These are phyloP conservation scores for Hydra vulgaris DNA, from an alignment of 30 jellyfish, hydroid and myxozoan genomes.

Conservation along the genomic window DNA sequence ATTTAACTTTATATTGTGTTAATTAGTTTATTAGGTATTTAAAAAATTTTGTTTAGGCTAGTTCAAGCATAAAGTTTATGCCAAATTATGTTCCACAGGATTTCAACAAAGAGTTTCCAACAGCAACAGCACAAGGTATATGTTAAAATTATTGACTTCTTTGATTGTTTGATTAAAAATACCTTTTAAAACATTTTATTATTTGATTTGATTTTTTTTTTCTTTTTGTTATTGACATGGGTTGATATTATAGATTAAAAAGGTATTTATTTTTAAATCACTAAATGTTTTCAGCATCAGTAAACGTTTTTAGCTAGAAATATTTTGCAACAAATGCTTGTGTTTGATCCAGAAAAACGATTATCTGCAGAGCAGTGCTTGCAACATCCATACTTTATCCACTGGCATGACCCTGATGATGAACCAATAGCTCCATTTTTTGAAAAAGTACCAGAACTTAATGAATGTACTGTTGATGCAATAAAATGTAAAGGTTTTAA, in stretches of 20 bases:
- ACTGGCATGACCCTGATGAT: constrained; percentile 89
- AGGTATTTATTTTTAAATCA: too few relatives aligned
- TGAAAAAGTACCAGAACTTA: constrained; percentile 44
- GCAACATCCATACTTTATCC: constrained; percentile 59
- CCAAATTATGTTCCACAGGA: constrained; percentile 40
- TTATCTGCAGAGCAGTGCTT: constrained; percentile 72
- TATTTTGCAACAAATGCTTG: constrained; percentile 59
- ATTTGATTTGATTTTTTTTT: too few relatives aligned
- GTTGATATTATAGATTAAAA: too few relatives aligned
- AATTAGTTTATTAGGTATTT: too few relatives aligned
- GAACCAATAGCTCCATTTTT: constrained; percentile 89
- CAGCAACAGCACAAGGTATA: constrained; percentile 76
- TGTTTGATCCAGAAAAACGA: constrained; percentile 71
- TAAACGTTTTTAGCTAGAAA: constrained; percentile 85
- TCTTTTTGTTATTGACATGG: too few relatives aligned
- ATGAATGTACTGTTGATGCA: constrained; percentile 39
- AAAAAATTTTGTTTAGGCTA: constrained; percentile 59
- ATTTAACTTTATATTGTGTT: too few relatives aligned
- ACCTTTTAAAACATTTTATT: too few relatives aligned
- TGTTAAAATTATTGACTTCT: background rate
- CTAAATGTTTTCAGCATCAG: too few relatives aligned
- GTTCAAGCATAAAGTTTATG: constrained; percentile 50
- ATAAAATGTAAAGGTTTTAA: constrained; percentile 49
- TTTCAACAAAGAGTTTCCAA: constrained; percentile 47
- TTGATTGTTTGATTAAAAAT: too few relatives aligned